A percentile compares a stretch with the other conserved stretches of the same genome.
These are phyloP conservation scores for Paratilapia polleni DNA, from an alignment of 2,113 vertebrate species.

Conservation along the genomic window DNA sequence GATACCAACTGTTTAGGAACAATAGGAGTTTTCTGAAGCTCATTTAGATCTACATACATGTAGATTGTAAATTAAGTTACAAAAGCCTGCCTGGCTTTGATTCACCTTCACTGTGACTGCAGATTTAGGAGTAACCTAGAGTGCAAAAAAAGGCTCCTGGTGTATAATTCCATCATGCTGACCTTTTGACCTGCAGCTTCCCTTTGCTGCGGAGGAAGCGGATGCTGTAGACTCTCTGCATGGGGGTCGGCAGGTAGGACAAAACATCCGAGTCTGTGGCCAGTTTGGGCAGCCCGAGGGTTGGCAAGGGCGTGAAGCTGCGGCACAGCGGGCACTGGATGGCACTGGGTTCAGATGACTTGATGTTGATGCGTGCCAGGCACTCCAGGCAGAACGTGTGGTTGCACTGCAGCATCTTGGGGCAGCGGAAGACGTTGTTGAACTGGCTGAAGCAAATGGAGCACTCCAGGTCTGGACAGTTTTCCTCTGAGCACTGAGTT, in stretches of 20 bases:
- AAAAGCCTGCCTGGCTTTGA: too few species aligned
- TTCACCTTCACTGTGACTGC: neutral
- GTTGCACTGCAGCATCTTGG: constrained; percentile 82
- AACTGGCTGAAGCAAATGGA: constrained; percentile 84
- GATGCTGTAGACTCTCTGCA: constrained; percentile 83
- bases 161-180: neutral
- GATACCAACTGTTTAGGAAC: too few species aligned
- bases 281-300: constrained; percentile 78
- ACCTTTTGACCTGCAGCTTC: constrained; percentile 79
- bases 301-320: constrained; percentile 74
- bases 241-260: constrained; percentile 79
- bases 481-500: neutral
- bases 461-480: constrained; percentile 80
- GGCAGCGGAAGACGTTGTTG: constrained; percentile 84
- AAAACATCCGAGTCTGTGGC: constrained; percentile 74
- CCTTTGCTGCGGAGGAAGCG: constrained; percentile 80
- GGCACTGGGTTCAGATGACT: constrained; percentile 72
- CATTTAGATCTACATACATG: too few species aligned
- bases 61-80: too few species aligned
- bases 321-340: constrained; percentile 85
- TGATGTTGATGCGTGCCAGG: constrained; percentile 83
- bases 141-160: neutral
- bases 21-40: too few species aligned
- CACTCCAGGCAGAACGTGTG: constrained; percentile 88
- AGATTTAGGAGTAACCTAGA: too few species aligned